These are phyloP conservation scores for Sebastes schlegelii DNA, from an alignment of 2,113 vertebrate species.

Conservation along the genomic window DNA sequence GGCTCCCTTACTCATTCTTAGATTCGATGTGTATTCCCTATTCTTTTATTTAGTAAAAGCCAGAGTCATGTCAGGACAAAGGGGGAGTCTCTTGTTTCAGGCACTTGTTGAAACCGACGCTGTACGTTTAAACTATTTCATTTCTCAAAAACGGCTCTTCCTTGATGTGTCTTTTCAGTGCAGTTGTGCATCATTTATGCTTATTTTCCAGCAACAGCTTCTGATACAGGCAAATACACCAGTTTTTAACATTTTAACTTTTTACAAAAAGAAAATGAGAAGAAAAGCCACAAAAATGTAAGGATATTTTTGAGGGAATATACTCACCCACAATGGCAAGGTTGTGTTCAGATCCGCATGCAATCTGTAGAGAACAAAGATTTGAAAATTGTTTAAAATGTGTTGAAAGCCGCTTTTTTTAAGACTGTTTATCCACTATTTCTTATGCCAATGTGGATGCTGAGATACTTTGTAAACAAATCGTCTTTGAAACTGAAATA, in stretches of 20 bases:
- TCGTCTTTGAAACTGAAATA: conserved; percentile 45
- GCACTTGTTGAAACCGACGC: conserved; percentile 29
- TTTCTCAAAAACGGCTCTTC: conserved; percentile 14
- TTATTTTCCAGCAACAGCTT: background rate
- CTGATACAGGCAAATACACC: background rate
- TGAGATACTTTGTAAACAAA: conserved; percentile 20
- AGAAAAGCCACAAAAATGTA: background rate
- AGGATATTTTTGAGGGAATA: background rate
- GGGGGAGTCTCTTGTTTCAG: conserved; percentile 40
- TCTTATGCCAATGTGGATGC: conserved; percentile 7
- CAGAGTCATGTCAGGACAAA: conserved; percentile 28
- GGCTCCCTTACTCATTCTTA: conserved; percentile 23
- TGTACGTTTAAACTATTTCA: conserved; percentile 5
- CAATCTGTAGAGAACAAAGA: conserved; percentile 82
- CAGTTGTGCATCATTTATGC: conserved; percentile 8
- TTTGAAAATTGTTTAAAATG: conserved; percentile 11
- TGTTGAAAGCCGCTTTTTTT: conserved; percentile 4
- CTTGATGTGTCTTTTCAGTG: background rate
- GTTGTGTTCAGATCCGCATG: conserved; percentile 97
- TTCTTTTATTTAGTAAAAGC: conserved; percentile 15
- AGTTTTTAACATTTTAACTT: background rate
- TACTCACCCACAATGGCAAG: conserved; percentile 93
- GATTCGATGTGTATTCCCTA: conserved; percentile 30
- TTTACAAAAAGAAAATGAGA: background rate
- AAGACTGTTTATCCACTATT: conserved; percentile 4